Evolutionary conservation across 2,797 vertebrate species (phyloP), one percentile per base, ranked within the genome.

Genomic region (Lacerta agilis): DNA sequence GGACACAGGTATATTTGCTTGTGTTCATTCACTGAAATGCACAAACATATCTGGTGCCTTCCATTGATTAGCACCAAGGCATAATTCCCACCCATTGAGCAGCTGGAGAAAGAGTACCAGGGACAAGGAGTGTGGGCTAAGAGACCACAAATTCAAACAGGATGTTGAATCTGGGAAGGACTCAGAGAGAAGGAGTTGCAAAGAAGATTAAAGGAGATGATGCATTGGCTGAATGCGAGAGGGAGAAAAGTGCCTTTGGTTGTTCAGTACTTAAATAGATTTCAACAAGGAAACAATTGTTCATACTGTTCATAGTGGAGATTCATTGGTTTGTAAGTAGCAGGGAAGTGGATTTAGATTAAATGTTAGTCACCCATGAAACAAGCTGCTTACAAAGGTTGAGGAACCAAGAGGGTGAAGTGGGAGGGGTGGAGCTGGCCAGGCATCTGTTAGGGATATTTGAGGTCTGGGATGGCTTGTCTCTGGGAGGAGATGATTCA

Each of bases 111-210:
- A 67, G 61, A 18, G 11, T 1, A 8, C 7, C 3, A 7, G 69
- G 15, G n/a, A 71, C 2, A 43, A 23, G 45, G 25, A n/a, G 27
- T 20, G 72, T 8, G 36, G 38, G 11, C 38, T 9, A 77, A 55
- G 43, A 29, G 43, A 58, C 81, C 73, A 78, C 86, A 87, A 69
- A 88, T 78, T 78, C 25, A 83, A n/a, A 88, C 73, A 78, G 73
- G 80, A 83, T 69, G 73, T 83, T 38, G 58, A 8, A n/a, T 77
- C 75, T 77, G 81, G 73, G 82, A 38, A 77, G 45, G 45, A 71
- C 55, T 20, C 33, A 55, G 38, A 82, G 29, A 17, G 27, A 23
- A 45, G 20, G 9, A 23, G n/a, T 76, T 61, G 9, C 86, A 45
- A 75, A 66, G 29, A 33, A 17, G 55, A 83, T 83, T 71, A 71